phyloP scores from a whole-genome alignment of 2,888 invertebrate genomes.

The Coremacera marginata region DNA sequence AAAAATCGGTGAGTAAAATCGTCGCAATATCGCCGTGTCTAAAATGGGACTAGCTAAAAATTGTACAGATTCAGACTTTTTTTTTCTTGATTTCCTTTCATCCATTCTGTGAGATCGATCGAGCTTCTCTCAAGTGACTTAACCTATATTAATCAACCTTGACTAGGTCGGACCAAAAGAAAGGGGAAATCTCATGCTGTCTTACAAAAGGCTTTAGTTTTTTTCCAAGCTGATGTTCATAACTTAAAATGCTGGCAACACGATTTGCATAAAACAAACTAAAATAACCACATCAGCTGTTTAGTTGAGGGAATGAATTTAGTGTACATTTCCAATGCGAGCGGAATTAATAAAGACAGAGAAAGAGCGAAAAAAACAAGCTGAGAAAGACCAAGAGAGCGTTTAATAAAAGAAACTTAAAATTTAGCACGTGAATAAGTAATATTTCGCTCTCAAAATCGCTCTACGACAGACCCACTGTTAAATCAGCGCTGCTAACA shows the following conservation, averaged over 20 bases:
- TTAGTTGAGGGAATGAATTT: background rate
- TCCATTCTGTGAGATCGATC: no score
- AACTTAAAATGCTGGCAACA: background rate
- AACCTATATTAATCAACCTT: no score
- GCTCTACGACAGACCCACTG: background rate
- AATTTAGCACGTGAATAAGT: background rate
- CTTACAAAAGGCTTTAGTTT: no score
- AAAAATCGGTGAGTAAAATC: no score
- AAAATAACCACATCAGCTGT: background rate
- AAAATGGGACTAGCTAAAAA: no score
- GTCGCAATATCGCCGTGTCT: no score
- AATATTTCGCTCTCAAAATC: background rate
- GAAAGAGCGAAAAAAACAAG: background rate
- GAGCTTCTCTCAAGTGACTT: no score
- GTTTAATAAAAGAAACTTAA: background rate
- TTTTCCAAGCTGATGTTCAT: no score
- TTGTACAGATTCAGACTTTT: no score
- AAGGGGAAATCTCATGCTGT: no score
- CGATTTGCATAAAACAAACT: background rate
- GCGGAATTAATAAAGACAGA: background rate
- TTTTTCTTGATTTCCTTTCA: no score
- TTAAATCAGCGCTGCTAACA: background rate
- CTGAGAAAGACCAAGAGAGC: background rate
- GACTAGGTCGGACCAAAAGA: no score
- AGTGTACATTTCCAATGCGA: slow-evolving; percentile 5